These are phyloP conservation scores for Aulostomus chinensis DNA, from an alignment of 2,797 vertebrate genomes.

Conservation along the genomic window DNA sequence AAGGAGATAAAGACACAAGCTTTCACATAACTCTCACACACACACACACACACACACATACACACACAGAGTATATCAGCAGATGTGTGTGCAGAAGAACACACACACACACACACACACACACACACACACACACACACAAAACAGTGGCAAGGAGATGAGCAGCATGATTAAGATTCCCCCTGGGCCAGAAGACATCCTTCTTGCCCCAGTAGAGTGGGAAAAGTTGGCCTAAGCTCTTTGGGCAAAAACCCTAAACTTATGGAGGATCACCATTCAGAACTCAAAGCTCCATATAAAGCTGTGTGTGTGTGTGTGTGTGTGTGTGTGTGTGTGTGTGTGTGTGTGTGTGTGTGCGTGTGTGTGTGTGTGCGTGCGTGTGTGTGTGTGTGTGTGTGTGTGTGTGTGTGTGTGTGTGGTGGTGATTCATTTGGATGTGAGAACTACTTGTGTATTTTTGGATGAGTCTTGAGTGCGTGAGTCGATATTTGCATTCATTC, in stretches of 20 bases:
- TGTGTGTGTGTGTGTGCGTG: slow-evolving; percentile 2
- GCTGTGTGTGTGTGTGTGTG: slow-evolving; percentile 1
- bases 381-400: no score
- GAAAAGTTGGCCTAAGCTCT: slow-evolving; percentile 36
- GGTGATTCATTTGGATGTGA: no score
- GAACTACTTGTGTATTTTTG: no score
- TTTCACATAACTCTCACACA: slow-evolving; percentile 55
- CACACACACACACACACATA: slow-evolving; percentile 11
- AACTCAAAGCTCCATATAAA: slow-evolving; percentile 15
- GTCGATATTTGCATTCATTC: no score
- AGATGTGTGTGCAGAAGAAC: no score
- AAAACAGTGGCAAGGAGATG: slow-evolving; percentile 32
- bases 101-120: slow-evolving; percentile 3
- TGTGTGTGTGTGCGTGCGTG: slow-evolving; percentile 18
- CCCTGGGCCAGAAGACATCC: slow-evolving; percentile 49
- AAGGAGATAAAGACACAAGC: slow-evolving; percentile 51
- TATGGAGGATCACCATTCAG: slow-evolving; percentile 42
- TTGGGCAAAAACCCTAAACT: slow-evolving; percentile 35
- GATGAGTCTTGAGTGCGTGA: no score
- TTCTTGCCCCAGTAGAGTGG: slow-evolving; percentile 34
- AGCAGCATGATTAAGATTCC: slow-evolving; percentile 57
- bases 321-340: slow-evolving; percentile 11
- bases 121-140: slow-evolving; percentile 14
- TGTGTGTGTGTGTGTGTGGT: no score
- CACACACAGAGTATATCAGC: no score